Percentiles rank a stretch among this genome's conserved stretches.
Conservation (phyloP, 2,797 vertebrate species). For the Phrynocephalus forsythii region DNA sequence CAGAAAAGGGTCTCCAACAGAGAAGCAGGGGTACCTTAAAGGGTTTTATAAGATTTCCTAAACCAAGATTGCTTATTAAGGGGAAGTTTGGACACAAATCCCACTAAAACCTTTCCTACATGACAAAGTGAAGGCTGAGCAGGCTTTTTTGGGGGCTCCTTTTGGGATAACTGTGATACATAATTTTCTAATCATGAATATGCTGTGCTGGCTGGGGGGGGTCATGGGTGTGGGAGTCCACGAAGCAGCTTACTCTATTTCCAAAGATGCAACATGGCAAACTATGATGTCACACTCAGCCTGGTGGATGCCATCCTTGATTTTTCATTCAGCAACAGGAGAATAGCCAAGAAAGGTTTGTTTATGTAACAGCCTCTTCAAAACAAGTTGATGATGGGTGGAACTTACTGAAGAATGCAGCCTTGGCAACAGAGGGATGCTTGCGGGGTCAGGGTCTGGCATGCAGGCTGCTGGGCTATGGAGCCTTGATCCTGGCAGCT, state of each 20-base stretch:
- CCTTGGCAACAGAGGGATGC: neutral
- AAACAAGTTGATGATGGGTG: neutral
- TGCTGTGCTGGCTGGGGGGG: too few species aligned
- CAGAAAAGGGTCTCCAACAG: too few species aligned
- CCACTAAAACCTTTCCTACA: too few species aligned
- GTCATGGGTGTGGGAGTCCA: too few species aligned
- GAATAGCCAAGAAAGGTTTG: neutral
- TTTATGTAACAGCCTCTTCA: constrained; percentile 1
- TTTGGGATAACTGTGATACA: too few species aligned
- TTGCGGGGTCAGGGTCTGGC: neutral
- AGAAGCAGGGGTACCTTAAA: too few species aligned
- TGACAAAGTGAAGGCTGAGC: too few species aligned
- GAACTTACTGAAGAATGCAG: constrained; percentile 1
- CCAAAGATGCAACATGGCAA: neutral
- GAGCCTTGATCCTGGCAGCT: neutral
- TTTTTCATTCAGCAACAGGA: neutral
- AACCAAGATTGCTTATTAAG: too few species aligned
- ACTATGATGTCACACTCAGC: neutral
- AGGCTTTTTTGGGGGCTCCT: neutral
- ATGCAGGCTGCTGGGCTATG: neutral
- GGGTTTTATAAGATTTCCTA: too few species aligned
- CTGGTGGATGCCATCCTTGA: neutral
- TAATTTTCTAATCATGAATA: too few species aligned
- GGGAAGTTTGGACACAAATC: too few species aligned
- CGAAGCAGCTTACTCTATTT: too few species aligned